These are phyloP conservation scores for Harpalus rubripes DNA, from an alignment of 2,888 invertebrate species.

Conservation along the genomic window DNA sequence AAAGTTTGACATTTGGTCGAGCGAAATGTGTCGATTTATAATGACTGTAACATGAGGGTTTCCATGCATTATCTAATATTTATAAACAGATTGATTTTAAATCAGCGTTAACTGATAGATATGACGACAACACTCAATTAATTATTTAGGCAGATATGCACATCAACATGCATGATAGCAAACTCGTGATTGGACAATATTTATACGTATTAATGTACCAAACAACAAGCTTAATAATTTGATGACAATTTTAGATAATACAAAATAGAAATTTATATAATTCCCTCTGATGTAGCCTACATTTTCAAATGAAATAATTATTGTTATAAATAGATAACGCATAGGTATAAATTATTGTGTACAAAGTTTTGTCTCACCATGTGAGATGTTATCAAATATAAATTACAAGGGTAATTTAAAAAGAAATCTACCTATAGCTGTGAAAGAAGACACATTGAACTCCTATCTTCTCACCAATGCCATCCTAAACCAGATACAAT, in stretches of 20 bases:
- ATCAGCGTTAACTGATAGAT: slow-evolving; percentile 17
- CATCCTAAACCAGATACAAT: too few species aligned
- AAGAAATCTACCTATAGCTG: too few species aligned
- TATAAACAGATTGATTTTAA: slow-evolving; percentile 30
- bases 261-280: neutral
- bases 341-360: too few species aligned
- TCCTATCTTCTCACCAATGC: too few species aligned
- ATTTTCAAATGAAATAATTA: too few species aligned
- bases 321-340: too few species aligned
- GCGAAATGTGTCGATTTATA: neutral
- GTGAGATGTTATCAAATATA: too few species aligned
- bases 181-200: slow-evolving; percentile 3
- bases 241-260: neutral
- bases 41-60: neutral
- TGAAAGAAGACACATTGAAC: too few species aligned
- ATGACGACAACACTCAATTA: slow-evolving; percentile 30
- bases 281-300: too few species aligned
- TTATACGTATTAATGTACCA: neutral
- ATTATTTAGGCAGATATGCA: slow-evolving; percentile 13
- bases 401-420: too few species aligned
- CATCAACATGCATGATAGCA: neutral
- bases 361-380: too few species aligned
- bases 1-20: neutral
- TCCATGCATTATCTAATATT: neutral
- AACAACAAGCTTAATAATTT: neutral